Evolutionary conservation across 2,888 invertebrate species (phyloP), one percentile per base, ranked within the genome.

Genomic region (Hypomecis atomaria): DNA sequence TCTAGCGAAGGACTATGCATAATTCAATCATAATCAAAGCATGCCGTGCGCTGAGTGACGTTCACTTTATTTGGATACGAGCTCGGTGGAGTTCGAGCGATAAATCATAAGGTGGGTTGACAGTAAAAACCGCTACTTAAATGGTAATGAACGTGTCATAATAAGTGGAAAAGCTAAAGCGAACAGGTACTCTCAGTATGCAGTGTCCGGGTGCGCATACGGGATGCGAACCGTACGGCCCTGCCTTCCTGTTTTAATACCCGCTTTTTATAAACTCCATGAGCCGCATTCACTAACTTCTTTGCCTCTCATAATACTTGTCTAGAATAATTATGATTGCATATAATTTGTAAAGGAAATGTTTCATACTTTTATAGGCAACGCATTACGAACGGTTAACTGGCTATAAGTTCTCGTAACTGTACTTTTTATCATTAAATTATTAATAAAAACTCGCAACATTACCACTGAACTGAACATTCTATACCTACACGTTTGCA

Each of bases 21-120:
- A 89, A 88, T 87, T 89, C 84, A 86, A 88, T 90, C 88, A 88
- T 81, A 80, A 80, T 83, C 72, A 69, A 77, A 76, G 74, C 76
- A 72, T 70, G 73, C 67, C 47, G 68, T 65, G 71, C 70, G 67
- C 72, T 71, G 66, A 76, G 66, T 67, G 69, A 68, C 71, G 63
- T 67, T 70, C 53, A 55, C 67, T 70, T 62, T 66, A 67, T 69
- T 66, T 60, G 66, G 68, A 62, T 60, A 62, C 55, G 52, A 47
- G 56, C 10, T 13, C 45, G 47, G 23, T 54, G 58, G 56, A 65
- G 43, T 13, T 48, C 60, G 58, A 47, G 49, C 62, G 61, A 61
- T 66, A 67, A 58, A 70, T 69, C 71, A 67, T 70, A 68, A 66
- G 57, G 65, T 59, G 52, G 64, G 76, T 76, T 74, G 75, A 66